phyloP scores from a whole-genome alignment of 2,113 vertebrate genomes.

The Eretmochelys imbricata region DNA sequence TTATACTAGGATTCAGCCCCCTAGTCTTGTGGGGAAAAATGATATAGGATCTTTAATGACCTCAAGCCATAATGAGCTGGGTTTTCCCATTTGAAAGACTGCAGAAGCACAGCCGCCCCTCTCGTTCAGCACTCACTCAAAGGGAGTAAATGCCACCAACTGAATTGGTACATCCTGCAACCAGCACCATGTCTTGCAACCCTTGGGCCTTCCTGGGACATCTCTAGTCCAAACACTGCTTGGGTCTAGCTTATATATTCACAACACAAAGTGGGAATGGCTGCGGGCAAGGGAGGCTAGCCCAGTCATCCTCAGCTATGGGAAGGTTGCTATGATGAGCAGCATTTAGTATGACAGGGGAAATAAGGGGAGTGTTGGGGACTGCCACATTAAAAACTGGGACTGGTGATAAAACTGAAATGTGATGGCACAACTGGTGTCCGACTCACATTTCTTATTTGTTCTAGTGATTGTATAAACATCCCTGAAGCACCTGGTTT shows the following conservation, averaged over 20 bases:
- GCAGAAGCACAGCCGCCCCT: not conserved
- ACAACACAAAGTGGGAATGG: not conserved
- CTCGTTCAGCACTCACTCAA: accelerated
- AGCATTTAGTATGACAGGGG: not conserved
- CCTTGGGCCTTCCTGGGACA: not conserved
- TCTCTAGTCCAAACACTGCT: not conserved
- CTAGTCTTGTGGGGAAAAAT: accelerated
- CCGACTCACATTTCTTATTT: not conserved
- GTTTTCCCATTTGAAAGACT: not conserved
- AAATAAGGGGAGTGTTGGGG: not conserved
- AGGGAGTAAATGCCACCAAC: not conserved
- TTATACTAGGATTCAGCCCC: accelerated
- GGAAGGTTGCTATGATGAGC: not conserved
- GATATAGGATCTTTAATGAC: not conserved
- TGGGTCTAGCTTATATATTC: accelerated
- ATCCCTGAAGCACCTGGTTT: conserved; percentile 14
- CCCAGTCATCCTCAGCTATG: no score
- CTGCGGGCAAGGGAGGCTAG: not conserved
- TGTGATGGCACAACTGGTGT: not conserved
- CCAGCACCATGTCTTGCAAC: not conserved
- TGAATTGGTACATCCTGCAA: not conserved
- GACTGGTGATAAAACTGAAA: not conserved
- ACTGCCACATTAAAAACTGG: not conserved
- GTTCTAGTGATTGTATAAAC: not conserved
- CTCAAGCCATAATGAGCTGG: not conserved